A percentile compares a stretch with the other conserved stretches of the same genome.
Conservation (phyloP, 2,797 vertebrate genomes). For the Epinephelus awoara region DNA sequence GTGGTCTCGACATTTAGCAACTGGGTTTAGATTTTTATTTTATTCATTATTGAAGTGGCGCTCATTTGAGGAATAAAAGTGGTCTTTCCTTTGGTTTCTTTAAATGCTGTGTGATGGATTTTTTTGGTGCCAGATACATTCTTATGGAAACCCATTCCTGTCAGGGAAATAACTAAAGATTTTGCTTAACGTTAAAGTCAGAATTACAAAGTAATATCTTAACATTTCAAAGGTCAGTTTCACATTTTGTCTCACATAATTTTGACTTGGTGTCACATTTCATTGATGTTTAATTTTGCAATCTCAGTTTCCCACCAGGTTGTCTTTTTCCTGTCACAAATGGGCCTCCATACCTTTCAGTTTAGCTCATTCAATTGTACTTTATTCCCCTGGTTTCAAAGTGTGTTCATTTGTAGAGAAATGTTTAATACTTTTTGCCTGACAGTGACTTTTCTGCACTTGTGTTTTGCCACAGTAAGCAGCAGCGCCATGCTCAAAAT, state of each 20-base stretch:
- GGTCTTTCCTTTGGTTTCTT: background rate
- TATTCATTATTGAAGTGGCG: background rate
- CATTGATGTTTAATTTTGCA: background rate
- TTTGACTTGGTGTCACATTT: background rate
- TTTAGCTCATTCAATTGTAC: background rate
- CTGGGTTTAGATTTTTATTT: constrained; percentile 11
- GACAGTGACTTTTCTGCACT: constrained; percentile 26
- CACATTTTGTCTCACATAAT: background rate
- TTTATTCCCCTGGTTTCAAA: constrained; percentile 15
- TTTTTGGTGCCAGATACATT: constrained; percentile 9
- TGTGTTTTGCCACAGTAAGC: constrained; percentile 37
- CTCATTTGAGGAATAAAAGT: background rate
- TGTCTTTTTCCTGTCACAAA: background rate
- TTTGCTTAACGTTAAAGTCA: background rate
- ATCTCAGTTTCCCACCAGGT: background rate
- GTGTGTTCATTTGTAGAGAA: constrained; percentile 11
- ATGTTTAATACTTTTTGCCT: constrained; percentile 9
- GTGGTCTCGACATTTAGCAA: background rate
- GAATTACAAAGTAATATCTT: background rate
- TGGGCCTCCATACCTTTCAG: constrained; percentile 2
- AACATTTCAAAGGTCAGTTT: background rate
- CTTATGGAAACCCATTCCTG: constrained; percentile 10
- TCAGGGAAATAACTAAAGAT: background rate
- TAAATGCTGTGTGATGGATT: background rate
- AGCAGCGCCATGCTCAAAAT: constrained; percentile 21